These are phyloP conservation scores for Scartelaos histophorus DNA, from an alignment of 2,113 vertebrate species.

Conservation along the genomic window DNA sequence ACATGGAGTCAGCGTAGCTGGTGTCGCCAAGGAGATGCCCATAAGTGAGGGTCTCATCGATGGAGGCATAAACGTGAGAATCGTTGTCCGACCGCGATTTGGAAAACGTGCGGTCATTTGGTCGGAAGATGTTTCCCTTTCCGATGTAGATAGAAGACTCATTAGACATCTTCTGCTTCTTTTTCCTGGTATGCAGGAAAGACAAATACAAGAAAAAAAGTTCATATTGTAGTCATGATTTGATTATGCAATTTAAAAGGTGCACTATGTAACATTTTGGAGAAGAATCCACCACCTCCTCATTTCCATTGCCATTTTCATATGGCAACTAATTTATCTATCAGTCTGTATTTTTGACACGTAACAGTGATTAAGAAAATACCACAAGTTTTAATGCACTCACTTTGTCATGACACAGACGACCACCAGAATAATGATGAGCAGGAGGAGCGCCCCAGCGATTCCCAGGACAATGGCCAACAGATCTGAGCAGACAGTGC, in stretches of 20 bases:
- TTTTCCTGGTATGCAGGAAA: conserved; percentile 73
- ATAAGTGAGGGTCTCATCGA: conserved; percentile 87
- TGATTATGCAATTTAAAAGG: no score
- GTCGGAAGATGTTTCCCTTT: conserved; percentile 79
- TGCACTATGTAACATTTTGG: no score
- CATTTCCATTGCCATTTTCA: no score
- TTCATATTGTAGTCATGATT: no score
- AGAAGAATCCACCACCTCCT: no score
- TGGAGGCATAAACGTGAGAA: conserved; percentile 87
- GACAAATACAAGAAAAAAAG: neutral
- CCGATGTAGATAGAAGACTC: conserved; percentile 82
- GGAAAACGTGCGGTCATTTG: conserved; percentile 69
- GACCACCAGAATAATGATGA: conserved; percentile 67
- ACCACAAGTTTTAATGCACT: conserved; percentile 36
- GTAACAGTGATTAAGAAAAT: neutral
- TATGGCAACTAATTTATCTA: no score
- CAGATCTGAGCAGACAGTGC: conserved; percentile 67
- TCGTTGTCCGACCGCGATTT: conserved; percentile 81
- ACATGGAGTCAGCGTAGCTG: conserved; percentile 70
- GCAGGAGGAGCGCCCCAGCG: conserved; percentile 64
- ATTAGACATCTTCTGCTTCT: conserved; percentile 53
- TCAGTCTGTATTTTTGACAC: neutral
- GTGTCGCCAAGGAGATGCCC: conserved; percentile 76
- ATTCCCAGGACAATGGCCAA: conserved; percentile 74
- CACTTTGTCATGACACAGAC: conserved; percentile 81